A percentile compares a stretch with the other conserved stretches of the same genome.
phyloP scores from a whole-genome alignment of 2,113 vertebrate genomes.

The Pavo muticus region DNA sequence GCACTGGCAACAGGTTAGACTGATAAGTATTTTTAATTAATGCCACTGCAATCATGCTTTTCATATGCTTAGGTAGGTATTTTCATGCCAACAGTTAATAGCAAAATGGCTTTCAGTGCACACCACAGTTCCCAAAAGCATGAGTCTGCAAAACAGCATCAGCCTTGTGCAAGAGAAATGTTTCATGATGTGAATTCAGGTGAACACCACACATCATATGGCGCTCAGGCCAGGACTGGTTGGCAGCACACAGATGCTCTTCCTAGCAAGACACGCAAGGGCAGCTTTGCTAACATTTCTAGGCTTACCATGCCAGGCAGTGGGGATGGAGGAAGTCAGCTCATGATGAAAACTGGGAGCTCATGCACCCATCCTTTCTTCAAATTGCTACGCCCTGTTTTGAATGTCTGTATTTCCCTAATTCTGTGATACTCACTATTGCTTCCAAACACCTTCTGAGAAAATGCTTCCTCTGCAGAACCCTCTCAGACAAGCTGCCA shows the following conservation, averaged over 20 bases:
- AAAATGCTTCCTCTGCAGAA: background rate
- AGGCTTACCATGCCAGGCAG: background rate
- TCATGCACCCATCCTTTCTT: background rate
- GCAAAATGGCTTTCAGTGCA: background rate
- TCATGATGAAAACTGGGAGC: background rate
- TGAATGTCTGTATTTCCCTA: background rate
- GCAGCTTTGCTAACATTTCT: background rate
- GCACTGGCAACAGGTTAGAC: constrained; percentile 3
- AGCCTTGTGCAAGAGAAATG: background rate
- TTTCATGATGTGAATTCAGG: background rate
- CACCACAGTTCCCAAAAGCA: background rate
- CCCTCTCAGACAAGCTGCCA: background rate
- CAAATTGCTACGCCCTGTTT: background rate
- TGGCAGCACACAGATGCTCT: background rate
- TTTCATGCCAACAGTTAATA: background rate
- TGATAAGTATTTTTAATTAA: constrained; percentile 62
- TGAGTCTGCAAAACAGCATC: background rate
- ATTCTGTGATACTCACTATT: background rate
- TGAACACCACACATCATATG: background rate
- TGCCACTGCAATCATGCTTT: background rate
- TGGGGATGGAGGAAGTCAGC: background rate
- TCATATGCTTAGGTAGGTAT: background rate
- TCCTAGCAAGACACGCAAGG: background rate
- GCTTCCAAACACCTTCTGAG: background rate
- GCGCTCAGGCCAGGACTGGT: background rate